Conservation (phyloP, 2,888 invertebrate species). For the Metellina segmentata region DNA sequence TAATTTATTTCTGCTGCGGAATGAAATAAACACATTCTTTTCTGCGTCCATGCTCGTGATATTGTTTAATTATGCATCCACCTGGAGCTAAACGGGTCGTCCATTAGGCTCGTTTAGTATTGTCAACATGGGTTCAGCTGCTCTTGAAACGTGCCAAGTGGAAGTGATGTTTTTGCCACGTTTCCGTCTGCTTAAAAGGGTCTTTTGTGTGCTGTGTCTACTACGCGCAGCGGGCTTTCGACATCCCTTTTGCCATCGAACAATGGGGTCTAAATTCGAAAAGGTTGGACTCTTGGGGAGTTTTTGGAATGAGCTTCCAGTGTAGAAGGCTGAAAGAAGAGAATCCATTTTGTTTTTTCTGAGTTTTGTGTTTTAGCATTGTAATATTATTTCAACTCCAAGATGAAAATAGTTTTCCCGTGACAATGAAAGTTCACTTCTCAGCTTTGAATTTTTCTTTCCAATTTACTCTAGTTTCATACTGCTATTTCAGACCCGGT, state of each 20-base stretch:
- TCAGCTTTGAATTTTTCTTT: no score
- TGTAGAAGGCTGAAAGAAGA: not conserved
- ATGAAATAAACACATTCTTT: slow-evolving; percentile 28
- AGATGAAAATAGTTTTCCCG: no score
- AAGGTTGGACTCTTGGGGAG: not conserved
- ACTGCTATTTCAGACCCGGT: no score
- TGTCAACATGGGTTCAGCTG: slow-evolving; percentile 53
- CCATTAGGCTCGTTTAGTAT: slow-evolving; percentile 37
- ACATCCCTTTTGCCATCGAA: not conserved
- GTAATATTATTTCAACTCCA: no score
- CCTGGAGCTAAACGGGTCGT: slow-evolving; percentile 33
- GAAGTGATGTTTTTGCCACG: slow-evolving; percentile 31
- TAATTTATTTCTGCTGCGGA: slow-evolving; percentile 16
- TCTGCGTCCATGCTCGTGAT: not conserved
- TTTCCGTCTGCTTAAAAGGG: slow-evolving; percentile 7
- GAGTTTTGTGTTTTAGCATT: not conserved
- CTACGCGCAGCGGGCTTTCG: not conserved
- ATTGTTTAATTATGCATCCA: slow-evolving; percentile 48
- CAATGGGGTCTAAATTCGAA: not conserved
- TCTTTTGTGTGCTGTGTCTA: not conserved
- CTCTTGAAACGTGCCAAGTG: not conserved
- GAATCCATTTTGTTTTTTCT: not conserved
- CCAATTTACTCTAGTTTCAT: no score
- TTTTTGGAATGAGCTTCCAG: not conserved
- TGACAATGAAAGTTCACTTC: no score